Base-by-base conservation (phyloP, 92 coral and sea anemone genomes). In the Anthopleura xanthogrammica region DNA sequence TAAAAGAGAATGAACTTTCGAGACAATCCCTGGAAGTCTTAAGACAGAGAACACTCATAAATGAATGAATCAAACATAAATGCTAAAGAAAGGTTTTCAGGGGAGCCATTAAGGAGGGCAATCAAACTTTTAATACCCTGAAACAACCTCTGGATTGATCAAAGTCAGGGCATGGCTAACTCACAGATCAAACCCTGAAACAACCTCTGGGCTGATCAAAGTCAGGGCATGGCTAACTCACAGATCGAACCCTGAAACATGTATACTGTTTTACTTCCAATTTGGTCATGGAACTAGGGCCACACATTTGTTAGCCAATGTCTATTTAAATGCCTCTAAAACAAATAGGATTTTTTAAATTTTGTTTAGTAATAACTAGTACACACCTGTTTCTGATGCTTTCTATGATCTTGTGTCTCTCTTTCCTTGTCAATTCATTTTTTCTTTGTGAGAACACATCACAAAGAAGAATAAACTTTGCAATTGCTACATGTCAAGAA, bases 361-460 rank as follows among this genome's bases (percentile, higher is more conserved):
- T 46, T 46, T 46, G 50, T 46, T 46, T 46, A 46, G 50, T 3
- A 46, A 5, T 46, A 46, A 46, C 50, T 46, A 46, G 70, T 19
- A 22, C 8, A 62, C 3, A 91, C 98, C 95, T 95, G 36, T 90
- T 87, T 79, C 90, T 93, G 60, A 95, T 84, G 80, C 84, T 85
- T 75, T 93, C 90, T 56, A 95, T 91, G 41, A 95, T 83, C 70
- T 86, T 92, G 75, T 95, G 95, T 16, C 98, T 80, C 83, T 95
- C 98, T 40, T 93, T 93, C 70, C 95, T 85, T 52, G 95, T 90
- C 70, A 95, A 65, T 40, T 95, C 98, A 73, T 88, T 72, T 82
- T 95, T 95, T 81, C 93, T 92, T 79, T 93, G 87, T 75, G 95
- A 94, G 83, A 95, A 95, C 50, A 95, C 90, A 77, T 95, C 98